Conservation (phyloP, 2,888 invertebrate species). For the Crematogaster levior region DNA sequence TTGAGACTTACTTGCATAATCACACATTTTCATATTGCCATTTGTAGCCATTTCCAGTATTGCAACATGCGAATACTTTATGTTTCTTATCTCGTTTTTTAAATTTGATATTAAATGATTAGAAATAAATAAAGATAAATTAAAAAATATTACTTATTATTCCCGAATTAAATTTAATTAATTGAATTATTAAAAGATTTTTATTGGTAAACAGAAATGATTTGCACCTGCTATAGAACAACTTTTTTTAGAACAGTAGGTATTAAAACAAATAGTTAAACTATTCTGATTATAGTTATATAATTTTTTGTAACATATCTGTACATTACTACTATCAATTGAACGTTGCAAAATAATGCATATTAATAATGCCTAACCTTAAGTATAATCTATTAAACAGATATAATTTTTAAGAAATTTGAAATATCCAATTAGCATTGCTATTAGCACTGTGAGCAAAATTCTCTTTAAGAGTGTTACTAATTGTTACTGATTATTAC, state of each 20-base stretch:
- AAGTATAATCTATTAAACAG: no score
- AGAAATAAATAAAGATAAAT: neutral
- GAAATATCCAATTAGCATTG: neutral
- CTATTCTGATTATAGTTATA: neutral
- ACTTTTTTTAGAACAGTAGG: neutral
- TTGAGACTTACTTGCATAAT: slow-evolving; percentile 27
- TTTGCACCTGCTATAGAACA: neutral
- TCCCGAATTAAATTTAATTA: no score
- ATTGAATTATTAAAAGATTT: slow-evolving; percentile 25
- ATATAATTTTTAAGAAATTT: neutral
- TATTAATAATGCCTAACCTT: no score
- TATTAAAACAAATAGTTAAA: neutral
- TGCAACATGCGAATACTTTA: neutral
- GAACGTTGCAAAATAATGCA: no score
- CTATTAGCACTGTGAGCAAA: neutral
- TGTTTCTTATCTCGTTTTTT: slow-evolving; percentile 15
- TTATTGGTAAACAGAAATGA: neutral
- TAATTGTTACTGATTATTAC: no score
- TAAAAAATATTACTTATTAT: no score
- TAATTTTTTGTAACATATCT: neutral
- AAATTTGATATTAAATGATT: neutral
- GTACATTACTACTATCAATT: neutral
- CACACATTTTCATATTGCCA: slow-evolving; percentile 37
- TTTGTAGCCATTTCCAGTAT: slow-evolving; percentile 5
- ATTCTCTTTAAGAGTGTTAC: no score